Conservation (phyloP, 37 sponge, comb jelly and placozoan species). For the Agelas oroides region DNA sequence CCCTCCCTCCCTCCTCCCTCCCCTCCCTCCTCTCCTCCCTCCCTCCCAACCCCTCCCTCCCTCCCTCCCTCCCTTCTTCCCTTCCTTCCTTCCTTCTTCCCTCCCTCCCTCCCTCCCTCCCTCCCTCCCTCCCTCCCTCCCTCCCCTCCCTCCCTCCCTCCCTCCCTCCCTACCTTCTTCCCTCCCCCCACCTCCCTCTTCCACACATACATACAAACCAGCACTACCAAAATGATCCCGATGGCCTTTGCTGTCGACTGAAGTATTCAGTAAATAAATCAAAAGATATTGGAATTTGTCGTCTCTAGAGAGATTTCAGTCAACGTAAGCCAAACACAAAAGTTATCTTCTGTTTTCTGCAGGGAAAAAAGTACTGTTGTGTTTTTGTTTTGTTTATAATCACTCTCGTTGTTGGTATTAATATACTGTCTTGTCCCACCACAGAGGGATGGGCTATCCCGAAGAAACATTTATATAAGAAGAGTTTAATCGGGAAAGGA, state of each 20-base stretch:
- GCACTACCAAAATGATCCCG: conserved; percentile 93
- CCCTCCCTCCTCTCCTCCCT: too few relatives aligned
- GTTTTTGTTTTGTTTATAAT: too few relatives aligned
- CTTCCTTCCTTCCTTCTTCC: conserved; percentile 5
- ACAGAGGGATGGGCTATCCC: conserved; percentile 90
- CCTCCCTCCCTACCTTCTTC: background rate
- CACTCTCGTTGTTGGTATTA: too few relatives aligned
- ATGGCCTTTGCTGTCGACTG: conserved; percentile 86
- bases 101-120: conserved; percentile 7
- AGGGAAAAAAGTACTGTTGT: too few relatives aligned
- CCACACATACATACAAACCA: conserved; percentile 8
- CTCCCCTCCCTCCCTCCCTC: conserved; percentile 6
- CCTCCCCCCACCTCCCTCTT: background rate
- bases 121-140: conserved; percentile 14
- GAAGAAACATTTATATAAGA: conserved; percentile 63
- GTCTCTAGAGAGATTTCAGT: conserved; percentile 81
- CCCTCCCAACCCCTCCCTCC: too few relatives aligned
- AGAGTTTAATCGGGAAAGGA: conserved; percentile 85
- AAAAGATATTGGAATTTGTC: conserved; percentile 58
- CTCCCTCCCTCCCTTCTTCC: too few relatives aligned
- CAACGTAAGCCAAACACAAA: conserved; percentile 64
- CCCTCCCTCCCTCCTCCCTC: too few relatives aligned
- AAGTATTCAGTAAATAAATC: conserved; percentile 70
- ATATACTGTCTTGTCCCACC: too few relatives aligned
- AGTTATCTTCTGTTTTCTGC: too few relatives aligned